These are phyloP conservation scores for Oreochromis grahami DNA, from an alignment of 2,797 vertebrate genomes.

Conservation along the genomic window DNA sequence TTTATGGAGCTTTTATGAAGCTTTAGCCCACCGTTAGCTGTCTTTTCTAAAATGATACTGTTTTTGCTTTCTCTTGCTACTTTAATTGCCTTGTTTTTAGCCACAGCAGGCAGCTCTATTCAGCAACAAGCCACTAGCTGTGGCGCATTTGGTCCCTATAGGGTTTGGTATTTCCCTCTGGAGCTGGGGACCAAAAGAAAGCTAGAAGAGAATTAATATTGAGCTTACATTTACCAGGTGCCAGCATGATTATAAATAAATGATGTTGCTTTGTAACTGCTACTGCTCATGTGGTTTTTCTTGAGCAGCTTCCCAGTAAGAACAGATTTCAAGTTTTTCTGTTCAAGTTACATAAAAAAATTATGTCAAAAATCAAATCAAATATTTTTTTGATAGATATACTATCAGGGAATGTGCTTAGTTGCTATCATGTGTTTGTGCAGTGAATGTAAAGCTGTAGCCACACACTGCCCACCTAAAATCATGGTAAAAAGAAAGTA, in stretches of 20 bases:
- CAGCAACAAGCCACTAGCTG: neutral
- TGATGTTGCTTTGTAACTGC: neutral
- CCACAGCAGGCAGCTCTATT: neutral
- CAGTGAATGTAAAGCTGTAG: neutral
- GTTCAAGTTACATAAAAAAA: neutral
- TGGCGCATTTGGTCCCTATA: neutral
- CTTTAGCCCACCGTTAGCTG: neutral
- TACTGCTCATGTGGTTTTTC: neutral
- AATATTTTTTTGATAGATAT: neutral
- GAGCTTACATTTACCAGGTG: neutral
- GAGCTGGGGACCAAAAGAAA: neutral
- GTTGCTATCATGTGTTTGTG: neutral
- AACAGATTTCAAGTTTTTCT: neutral
- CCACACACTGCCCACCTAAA: neutral
- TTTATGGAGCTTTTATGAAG: neutral
- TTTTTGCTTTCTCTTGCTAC: neutral
- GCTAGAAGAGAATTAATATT: neutral
- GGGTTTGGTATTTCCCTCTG: neutral
- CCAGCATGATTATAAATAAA: neutral
- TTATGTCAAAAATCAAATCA: neutral
- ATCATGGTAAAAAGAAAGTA: neutral
- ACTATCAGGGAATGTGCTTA: neutral
- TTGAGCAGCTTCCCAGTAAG: neutral
- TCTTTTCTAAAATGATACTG: neutral
- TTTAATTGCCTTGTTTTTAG: neutral